Evolutionary conservation across 2,113 vertebrate genomes (phyloP).

Genomic region (Brachypodius melanocephalos): DNA sequence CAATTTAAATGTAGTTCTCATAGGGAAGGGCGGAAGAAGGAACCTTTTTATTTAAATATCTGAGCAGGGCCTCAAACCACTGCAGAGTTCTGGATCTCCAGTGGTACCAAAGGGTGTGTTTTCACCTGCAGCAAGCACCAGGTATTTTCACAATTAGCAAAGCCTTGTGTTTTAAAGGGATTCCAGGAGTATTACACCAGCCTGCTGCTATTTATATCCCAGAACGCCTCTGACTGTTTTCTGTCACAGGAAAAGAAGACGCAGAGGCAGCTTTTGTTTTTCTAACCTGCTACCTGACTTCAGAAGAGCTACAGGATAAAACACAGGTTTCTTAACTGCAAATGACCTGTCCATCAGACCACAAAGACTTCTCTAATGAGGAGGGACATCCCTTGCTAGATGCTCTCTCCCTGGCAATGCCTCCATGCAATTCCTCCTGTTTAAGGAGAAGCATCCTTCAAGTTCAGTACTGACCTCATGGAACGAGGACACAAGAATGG

Average conservation of each 20-base stretch:
- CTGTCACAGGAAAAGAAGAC: neutral
- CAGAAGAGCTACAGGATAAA: neutral
- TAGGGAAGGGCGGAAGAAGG: neutral
- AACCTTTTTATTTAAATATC: neutral
- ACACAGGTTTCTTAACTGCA: neutral
- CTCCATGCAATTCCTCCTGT: neutral
- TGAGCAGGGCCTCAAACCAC: neutral
- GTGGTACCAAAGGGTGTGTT: neutral
- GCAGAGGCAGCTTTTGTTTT: neutral
- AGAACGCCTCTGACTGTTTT: neutral
- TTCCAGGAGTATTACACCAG: neutral
- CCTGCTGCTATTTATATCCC: neutral
- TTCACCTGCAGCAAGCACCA: neutral
- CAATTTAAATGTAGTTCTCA: conserved; percentile 7
- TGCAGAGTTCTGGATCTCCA: neutral
- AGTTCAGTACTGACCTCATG: neutral
- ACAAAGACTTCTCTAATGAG: neutral
- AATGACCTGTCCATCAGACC: neutral
- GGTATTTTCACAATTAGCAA: neutral
- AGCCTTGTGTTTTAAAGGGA: neutral
- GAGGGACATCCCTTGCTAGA: neutral
- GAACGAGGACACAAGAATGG: neutral
- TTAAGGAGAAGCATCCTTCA: neutral
- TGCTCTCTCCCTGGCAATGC: neutral
- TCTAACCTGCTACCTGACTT: neutral